Percentiles rank a stretch among this genome's conserved stretches.
These are phyloP conservation scores for Sebastes jordani DNA, from an alignment of 2,797 vertebrate species.

Conservation along the genomic window DNA sequence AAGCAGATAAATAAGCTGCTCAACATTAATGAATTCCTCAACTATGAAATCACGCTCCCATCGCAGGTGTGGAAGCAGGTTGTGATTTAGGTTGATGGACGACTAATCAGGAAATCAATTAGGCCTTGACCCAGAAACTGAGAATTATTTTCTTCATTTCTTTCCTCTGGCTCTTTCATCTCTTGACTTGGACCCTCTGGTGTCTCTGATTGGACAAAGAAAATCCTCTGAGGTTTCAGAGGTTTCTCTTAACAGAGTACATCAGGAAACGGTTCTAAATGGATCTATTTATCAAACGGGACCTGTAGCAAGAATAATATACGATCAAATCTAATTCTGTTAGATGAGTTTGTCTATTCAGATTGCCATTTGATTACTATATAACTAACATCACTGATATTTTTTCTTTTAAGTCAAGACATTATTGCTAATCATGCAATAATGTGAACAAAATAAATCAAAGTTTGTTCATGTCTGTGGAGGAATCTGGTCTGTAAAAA, in stretches of 20 bases:
- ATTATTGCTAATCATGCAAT: background rate
- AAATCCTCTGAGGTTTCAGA: conserved; percentile 63
- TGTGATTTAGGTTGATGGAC: conserved; percentile 84
- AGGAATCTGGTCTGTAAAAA: conserved; percentile 6
- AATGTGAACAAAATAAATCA: background rate
- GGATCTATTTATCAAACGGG: conserved; percentile 27
- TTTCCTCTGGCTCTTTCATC: conserved; percentile 76
- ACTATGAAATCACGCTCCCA: conserved; percentile 47
- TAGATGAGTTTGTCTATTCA: background rate
- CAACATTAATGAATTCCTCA: conserved; percentile 61
- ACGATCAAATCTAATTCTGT: background rate
- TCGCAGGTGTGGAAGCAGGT: conserved; percentile 81
- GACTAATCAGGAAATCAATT: conserved; percentile 92
- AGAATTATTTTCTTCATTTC: conserved; percentile 78
- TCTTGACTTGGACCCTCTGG: conserved; percentile 58
- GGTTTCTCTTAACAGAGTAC: conserved; percentile 25
- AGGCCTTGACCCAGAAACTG: conserved; percentile 93
- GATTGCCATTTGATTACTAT: background rate
- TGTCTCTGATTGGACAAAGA: conserved; percentile 66
- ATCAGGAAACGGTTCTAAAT: conserved; percentile 12
- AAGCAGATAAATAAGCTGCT: conserved; percentile 59
- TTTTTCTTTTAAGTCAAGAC: background rate
- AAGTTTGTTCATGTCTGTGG: background rate
- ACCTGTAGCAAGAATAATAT: background rate
- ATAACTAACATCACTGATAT: background rate